Conservation (phyloP, 92 coral and sea anemone genomes). For the Zoanthus sansibaricus region DNA sequence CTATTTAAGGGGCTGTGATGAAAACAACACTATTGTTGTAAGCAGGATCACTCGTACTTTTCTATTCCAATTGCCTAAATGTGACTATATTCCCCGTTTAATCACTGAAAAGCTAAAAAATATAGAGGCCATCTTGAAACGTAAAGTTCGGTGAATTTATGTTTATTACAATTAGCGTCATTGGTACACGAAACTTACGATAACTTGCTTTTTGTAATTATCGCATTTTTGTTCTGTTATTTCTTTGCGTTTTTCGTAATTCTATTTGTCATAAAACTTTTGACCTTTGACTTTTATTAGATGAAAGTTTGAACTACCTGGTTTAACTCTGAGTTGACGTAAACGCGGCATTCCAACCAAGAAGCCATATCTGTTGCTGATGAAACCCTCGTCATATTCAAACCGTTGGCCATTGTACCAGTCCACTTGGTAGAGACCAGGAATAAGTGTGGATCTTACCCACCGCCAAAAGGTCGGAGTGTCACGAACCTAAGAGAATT, state of each 20-base stretch:
- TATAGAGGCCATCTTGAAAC: no score
- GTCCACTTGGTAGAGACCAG: slow-evolving; percentile 71
- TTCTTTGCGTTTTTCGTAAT: not conserved
- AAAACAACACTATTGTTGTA: no score
- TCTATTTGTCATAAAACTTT: not conserved
- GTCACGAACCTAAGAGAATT: slow-evolving; percentile 51
- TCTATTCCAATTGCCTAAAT: no score
- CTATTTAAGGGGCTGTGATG: no score
- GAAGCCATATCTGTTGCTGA: slow-evolving; percentile 75
- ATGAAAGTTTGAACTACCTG: slow-evolving; percentile 52
- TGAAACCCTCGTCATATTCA: slow-evolving; percentile 62
- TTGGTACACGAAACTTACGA: no score
- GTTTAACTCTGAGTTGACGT: slow-evolving; percentile 77
- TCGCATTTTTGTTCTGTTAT: no score
- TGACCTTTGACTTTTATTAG: not conserved
- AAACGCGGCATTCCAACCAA: slow-evolving; percentile 91
- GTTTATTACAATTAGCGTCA: no score
- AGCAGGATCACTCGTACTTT: no score
- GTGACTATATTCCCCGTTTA: no score
- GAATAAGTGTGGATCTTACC: slow-evolving; percentile 68
- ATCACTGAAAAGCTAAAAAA: no score
- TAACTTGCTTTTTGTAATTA: no score
- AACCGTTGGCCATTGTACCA: slow-evolving; percentile 88
- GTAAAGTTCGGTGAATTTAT: no score
- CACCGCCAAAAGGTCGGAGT: slow-evolving; percentile 74